Evolutionary conservation across 2,797 vertebrate genomes (phyloP), one percentile per base, ranked within the genome.

Genomic region (Zenarchopterus dispar): DNA sequence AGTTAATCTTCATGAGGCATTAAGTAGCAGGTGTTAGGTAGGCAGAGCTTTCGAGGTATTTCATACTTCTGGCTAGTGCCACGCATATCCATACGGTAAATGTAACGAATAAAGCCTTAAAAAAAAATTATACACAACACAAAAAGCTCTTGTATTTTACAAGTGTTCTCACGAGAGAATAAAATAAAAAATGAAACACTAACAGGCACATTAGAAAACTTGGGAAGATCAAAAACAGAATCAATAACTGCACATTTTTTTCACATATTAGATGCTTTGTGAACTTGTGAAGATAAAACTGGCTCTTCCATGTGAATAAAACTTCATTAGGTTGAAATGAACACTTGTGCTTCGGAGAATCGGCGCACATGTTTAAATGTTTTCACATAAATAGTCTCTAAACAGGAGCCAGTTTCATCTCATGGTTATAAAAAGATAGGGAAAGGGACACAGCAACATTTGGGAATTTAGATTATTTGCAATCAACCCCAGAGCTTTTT

Each of bases 41-140:
- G 81, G 84, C 88, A 70, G 84, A 77, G 71, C 73, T 72, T 67
- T 69, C 72, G 89, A 91, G 90, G 89, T 91, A 91, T 91, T 84
- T 88, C 70, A 79, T 77, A 79, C 79, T 71, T 84, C 62, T 73
- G 78, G 82, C 67, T 78, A 70, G 82, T 70, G 82, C 67, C 68
- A 44, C 57, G 78, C 42, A 36, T 46, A 79, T 41, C 68, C 48
- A 31, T 47, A 74, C 47, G 74, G 58, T 48, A 72, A 78, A 73
- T 33, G 45, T 21, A 47, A 75, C 26, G 48, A 8, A 18, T 64
- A 75, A 77, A 75, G 67, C 73, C 66, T 70, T 71, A 26, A 70
- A 70, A 36, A 36, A 13, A 36, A 36, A 9, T 2, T 10, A 36
- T 4, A 28, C 7, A 28, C 4, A 36, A 36, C 11, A 11, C 9